A percentile compares a stretch with the other conserved stretches of the same genome.
phyloP scores from a whole-genome alignment of 2,888 invertebrate genomes.

The Dicyrtoma fusca region DNA sequence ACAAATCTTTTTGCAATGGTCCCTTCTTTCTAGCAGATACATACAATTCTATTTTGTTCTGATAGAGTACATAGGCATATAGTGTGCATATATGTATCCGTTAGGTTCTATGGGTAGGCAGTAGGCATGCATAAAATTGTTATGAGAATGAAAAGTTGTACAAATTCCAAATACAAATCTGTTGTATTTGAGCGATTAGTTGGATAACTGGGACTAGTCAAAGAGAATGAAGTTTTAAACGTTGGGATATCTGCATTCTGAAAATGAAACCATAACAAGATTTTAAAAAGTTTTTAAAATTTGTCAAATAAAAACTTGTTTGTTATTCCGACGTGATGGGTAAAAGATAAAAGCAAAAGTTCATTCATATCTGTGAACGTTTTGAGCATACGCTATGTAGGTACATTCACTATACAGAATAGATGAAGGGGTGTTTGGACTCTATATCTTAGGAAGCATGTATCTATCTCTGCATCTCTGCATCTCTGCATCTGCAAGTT shows the following conservation, averaged over 20 bases:
- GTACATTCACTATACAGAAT: background rate
- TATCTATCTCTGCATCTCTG: too few species aligned
- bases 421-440: background rate
- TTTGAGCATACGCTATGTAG: background rate
- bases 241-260: background rate
- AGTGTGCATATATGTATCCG: background rate
- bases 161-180: too few species aligned
- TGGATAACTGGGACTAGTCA: too few species aligned
- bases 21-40: too few species aligned
- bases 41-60: too few species aligned
- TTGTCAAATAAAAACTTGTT: slow-evolving; percentile 14
- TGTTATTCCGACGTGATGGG: slow-evolving; percentile 13
- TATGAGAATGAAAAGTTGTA: too few species aligned
- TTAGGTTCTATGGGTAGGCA: too few species aligned
- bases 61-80: too few species aligned
- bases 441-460: background rate
- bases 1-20: too few species aligned
- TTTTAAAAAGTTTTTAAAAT: slow-evolving; percentile 39
- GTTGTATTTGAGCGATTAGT: too few species aligned
- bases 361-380: slow-evolving; percentile 5
- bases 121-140: background rate
- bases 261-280: slow-evolving; percentile 42
- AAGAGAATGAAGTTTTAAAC: background rate
- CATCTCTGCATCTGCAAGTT: too few species aligned
- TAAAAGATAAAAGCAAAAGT: slow-evolving; percentile 11